phyloP scores from a whole-genome alignment of 2,888 invertebrate species.

The Leucozona laternaria region DNA sequence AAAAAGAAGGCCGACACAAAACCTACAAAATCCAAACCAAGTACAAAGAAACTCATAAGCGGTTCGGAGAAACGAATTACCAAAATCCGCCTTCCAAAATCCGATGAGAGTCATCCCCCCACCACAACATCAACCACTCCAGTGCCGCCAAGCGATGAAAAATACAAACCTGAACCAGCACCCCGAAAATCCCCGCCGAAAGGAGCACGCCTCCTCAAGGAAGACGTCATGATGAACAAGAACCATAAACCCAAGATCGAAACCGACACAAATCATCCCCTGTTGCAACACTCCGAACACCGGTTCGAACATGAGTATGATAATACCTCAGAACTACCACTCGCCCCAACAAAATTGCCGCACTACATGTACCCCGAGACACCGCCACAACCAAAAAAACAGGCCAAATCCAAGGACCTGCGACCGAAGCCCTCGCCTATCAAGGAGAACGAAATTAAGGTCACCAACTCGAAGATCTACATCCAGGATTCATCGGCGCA shows the following conservation, averaged over 20 bases:
- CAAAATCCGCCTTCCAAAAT: constrained; percentile 80
- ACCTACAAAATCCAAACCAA: constrained; percentile 79
- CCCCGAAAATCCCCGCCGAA: constrained; percentile 82
- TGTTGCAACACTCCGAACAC: constrained; percentile 91
- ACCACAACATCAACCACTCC: constrained; percentile 66
- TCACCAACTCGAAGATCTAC: constrained; percentile 81
- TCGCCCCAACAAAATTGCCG: constrained; percentile 86
- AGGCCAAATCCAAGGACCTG: constrained; percentile 76
- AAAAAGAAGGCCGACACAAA: constrained; percentile 85
- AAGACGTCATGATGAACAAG: constrained; percentile 86
- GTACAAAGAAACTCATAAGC: constrained; percentile 75
- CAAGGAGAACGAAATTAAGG: constrained; percentile 83
- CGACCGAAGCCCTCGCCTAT: constrained; percentile 83
- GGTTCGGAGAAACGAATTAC: constrained; percentile 79
- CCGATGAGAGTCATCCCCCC: constrained; percentile 75
- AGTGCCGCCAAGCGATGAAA: constrained; percentile 83
- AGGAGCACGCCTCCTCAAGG: constrained; percentile 81
- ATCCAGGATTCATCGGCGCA: constrained; percentile 80
- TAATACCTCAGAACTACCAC: constrained; percentile 81
- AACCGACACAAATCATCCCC: constrained; percentile 87
- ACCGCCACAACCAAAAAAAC: constrained; percentile 80
- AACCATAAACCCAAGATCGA: constrained; percentile 83
- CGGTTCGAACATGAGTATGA: constrained; percentile 88
- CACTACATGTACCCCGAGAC: constrained; percentile 86
- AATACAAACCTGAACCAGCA: constrained; percentile 84